A percentile compares a stretch with the other conserved stretches of the same genome.
Evolutionary conservation across 2,888 invertebrate species (phyloP).

Genomic region (Sarcophaga caerulescens): DNA sequence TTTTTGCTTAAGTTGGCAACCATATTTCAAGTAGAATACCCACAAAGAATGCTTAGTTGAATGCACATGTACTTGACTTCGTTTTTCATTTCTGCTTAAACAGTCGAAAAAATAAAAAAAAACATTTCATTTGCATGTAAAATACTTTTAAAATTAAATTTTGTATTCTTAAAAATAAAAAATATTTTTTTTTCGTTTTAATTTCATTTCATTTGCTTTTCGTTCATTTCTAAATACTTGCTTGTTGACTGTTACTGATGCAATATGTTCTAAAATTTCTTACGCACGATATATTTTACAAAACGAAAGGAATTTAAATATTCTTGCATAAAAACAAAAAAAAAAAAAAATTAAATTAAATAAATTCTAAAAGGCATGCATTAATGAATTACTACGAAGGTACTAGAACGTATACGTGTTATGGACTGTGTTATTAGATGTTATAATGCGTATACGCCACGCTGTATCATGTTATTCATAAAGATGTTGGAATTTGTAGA

Average conservation of each 20-base stretch:
- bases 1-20: not conserved
- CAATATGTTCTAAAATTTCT: not conserved
- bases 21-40: not conserved
- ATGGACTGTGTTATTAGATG: too few relatives aligned
- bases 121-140: conserved; percentile 56
- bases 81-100: conserved; percentile 9
- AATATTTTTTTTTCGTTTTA: not conserved
- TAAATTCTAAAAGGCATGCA: too few relatives aligned
- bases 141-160: conserved; percentile 35
- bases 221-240: not conserved
- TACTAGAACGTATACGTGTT: too few relatives aligned
- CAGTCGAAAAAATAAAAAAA: conserved; percentile 17
- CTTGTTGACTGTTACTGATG: not conserved
- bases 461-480: too few relatives aligned
- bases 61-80: conserved; percentile 31
- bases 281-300: too few relatives aligned
- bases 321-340: too few relatives aligned
- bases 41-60: not conserved
- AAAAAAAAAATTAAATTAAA: too few relatives aligned
- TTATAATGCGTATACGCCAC: too few relatives aligned
- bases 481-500: too few relatives aligned
- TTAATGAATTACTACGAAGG: too few relatives aligned
- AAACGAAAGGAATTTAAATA: too few relatives aligned
- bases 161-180: not conserved
- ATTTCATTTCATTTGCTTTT: not conserved